Evolutionary conservation across 2,113 vertebrate species (phyloP), one percentile per base, ranked within the genome.

Genomic region (Cephalopholis sonnerati): DNA sequence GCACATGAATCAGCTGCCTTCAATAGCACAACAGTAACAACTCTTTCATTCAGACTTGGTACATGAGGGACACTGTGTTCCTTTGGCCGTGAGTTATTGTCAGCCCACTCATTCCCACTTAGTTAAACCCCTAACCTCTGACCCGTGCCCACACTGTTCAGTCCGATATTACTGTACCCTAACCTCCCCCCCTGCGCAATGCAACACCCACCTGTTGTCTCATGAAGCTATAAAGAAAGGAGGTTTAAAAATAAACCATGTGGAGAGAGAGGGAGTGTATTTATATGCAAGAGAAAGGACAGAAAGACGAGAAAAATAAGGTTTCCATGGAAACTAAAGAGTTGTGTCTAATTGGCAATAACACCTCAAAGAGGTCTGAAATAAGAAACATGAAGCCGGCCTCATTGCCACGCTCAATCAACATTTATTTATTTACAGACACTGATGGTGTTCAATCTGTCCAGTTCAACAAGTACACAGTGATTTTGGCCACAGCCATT

Each of bases 311-410:
- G 41, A 55, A 69, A 81, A 88, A 77, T 82, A 74, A 78, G 48
- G 94, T 94, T 91, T 86, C 93, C 90, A 93, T 94, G 93, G 94
- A 93, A 94, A 95, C 93, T 91, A 92, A 91, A 87, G 81, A 83
- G 75, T 89, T 93, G 80, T 77, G 75, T 91, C 85, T 88, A 86
- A 91, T 93, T 90, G 85, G 86, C 63, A 88, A 82, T 81, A 92
- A 83, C 82, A 81, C 54, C 76, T 90, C 73, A 89, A 79, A 86
- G 64, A 87, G 71, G 64, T 77, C 74, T 86, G 77, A 84, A 92
- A 86, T 84, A 79, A 81, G 70, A 69, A 72, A 87, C 44, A 62
- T 83, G 48, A 65, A 81, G 39, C 29, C 6, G 24, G 24, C 24
- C 65, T 46, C 5, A 12, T 22, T 58, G 36, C 32, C 61, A 41